Percentiles rank a stretch among this genome's conserved stretches.
phyloP scores from a whole-genome alignment of 2,113 vertebrate species.

The Lagopus muta region DNA sequence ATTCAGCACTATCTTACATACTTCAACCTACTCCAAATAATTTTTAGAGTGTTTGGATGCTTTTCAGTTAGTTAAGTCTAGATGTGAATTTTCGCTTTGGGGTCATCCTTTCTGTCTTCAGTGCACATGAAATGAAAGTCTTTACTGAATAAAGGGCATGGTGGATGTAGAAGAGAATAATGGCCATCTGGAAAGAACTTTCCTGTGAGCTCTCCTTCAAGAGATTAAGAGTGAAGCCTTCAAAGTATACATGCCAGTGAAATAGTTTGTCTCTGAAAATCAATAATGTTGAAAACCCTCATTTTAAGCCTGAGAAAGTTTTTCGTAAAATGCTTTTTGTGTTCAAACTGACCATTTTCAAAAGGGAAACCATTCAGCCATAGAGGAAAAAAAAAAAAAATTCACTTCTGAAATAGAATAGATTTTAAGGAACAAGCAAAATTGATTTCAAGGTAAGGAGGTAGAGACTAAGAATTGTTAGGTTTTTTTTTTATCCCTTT shows the following conservation, averaged over 20 bases:
- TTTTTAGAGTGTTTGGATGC: too few species aligned
- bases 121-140: background rate
- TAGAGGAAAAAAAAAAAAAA: background rate
- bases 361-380: background rate
- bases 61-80: background rate
- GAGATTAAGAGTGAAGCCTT: background rate
- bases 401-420: background rate
- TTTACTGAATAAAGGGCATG: background rate
- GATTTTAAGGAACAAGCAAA: background rate
- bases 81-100: background rate
- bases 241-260: background rate
- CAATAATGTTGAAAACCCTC: background rate
- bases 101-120: background rate
- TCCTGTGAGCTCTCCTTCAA: background rate
- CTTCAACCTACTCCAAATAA: background rate
- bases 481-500: background rate
- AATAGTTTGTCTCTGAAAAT: background rate
- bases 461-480: background rate
- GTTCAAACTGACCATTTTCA: background rate
- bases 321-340: background rate
- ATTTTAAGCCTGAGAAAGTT: background rate
- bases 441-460: background rate
- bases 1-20: accelerated
- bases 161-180: background rate
- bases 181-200: accelerated